Conservation (phyloP, 2,797 vertebrate genomes). For the Cyclura pinguis region DNA sequence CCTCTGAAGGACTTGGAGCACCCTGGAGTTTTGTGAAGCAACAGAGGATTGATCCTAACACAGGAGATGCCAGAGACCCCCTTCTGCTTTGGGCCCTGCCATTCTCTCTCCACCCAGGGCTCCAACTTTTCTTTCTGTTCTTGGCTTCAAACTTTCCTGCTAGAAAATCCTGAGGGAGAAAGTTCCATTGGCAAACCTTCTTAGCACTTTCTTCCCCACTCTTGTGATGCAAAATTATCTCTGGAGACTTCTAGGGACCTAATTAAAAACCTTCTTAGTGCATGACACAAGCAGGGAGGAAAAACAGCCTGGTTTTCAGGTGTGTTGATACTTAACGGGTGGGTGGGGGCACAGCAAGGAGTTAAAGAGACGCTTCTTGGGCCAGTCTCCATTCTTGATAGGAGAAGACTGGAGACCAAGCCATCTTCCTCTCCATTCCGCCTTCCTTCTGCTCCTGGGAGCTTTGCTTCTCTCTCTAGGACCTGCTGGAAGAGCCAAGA, state of each 20-base stretch:
- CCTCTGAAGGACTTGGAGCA: too few species aligned
- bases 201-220: not conserved
- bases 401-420: not conserved
- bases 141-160: not conserved
- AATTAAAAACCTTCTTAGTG: not conserved
- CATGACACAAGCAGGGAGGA: accelerated
- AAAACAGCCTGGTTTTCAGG: not conserved
- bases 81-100: not conserved
- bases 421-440: not conserved
- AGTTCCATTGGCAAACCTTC: too few species aligned
- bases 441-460: not conserved
- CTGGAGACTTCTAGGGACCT: not conserved
- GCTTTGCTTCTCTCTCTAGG: not conserved
- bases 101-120: not conserved
- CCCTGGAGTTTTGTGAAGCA: not conserved
- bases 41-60: not conserved
- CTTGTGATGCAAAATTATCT: not conserved
- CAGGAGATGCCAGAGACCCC: not conserved
- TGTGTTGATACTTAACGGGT: not conserved
- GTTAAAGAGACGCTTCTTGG: too few species aligned
- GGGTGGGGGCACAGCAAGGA: not conserved
- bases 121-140: too few species aligned
- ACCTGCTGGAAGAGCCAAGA: not conserved
- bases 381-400: too few species aligned
- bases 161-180: not conserved